Evolutionary conservation across 2,113 vertebrate genomes (phyloP).

Genomic region (Ammodytes marinus): DNA sequence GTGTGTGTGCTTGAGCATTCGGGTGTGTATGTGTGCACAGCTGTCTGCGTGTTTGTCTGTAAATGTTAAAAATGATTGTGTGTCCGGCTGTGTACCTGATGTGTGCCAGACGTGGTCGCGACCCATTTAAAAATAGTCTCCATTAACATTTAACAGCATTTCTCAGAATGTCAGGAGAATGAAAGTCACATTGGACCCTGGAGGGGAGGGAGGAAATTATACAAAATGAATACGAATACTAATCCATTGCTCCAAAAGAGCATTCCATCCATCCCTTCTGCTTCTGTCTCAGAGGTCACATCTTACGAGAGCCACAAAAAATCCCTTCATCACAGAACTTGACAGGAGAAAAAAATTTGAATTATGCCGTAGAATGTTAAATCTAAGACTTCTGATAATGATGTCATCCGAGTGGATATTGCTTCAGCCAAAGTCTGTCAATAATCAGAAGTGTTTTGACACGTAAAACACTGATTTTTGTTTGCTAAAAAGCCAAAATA

Average conservation of each 20-base stretch:
- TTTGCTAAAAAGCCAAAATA: slow-evolving; percentile 8
- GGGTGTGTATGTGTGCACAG: background rate
- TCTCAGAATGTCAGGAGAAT: slow-evolving; percentile 80
- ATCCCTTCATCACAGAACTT: slow-evolving; percentile 70
- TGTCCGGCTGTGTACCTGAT: slow-evolving; percentile 31
- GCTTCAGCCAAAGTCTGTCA: slow-evolving; percentile 17
- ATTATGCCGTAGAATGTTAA: slow-evolving; percentile 32
- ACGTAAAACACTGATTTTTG: too few relatives aligned
- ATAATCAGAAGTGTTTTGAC: background rate
- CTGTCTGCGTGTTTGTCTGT: background rate
- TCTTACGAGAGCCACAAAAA: slow-evolving; percentile 70
- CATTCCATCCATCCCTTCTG: slow-evolving; percentile 55
- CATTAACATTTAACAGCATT: slow-evolving; percentile 84
- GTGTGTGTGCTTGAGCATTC: background rate
- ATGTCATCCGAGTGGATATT: slow-evolving; percentile 61
- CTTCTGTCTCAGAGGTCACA: slow-evolving; percentile 70
- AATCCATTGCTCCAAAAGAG: slow-evolving; percentile 75
- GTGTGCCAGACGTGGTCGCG: slow-evolving; percentile 53
- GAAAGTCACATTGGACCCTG: slow-evolving; percentile 69
- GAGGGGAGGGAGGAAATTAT: slow-evolving; percentile 57
- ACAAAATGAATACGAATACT: slow-evolving; percentile 77
- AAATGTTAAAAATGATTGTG: slow-evolving; percentile 20
- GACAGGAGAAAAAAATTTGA: slow-evolving; percentile 63
- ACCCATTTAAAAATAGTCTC: slow-evolving; percentile 81
- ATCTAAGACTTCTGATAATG: slow-evolving; percentile 49